These are phyloP conservation scores for Rhadina sibilatrix DNA, from an alignment of 2,113 vertebrate genomes.

Conservation along the genomic window DNA sequence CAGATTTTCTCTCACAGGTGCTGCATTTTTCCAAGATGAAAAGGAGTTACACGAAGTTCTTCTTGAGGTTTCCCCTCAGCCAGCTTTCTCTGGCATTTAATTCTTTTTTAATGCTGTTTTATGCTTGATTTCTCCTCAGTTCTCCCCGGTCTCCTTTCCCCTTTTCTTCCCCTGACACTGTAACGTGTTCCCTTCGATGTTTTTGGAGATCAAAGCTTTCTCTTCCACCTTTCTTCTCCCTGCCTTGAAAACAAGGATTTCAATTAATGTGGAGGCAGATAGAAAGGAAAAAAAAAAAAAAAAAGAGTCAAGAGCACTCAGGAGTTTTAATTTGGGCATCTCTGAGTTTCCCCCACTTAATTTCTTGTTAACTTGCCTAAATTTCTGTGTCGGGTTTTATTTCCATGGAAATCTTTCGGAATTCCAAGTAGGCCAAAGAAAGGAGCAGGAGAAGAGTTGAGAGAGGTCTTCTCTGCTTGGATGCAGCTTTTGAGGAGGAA, in stretches of 20 bases:
- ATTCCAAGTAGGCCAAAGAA: background rate
- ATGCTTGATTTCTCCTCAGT: background rate
- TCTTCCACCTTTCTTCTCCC: background rate
- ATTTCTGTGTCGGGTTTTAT: background rate
- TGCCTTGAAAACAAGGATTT: constrained; percentile 4
- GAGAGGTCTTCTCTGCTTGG: background rate
- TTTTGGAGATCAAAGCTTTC: constrained; percentile 23
- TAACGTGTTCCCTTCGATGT: constrained; percentile 10
- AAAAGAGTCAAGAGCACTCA: background rate
- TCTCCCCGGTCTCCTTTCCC: background rate
- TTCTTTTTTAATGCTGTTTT: background rate
- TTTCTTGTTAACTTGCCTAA: background rate
- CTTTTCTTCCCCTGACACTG: background rate
- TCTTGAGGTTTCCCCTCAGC: background rate
- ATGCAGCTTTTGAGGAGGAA: background rate
- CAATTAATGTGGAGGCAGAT: background rate
- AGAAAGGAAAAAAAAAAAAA: background rate
- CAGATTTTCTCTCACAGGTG: background rate
- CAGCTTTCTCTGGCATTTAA: background rate
- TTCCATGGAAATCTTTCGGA: background rate
- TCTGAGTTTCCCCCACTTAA: background rate
- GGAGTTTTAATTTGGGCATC: background rate
- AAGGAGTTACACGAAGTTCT: background rate
- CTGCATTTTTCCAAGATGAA: background rate
- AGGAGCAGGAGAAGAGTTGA: background rate